A percentile compares a stretch with the other conserved stretches of the same genome.
These are phyloP conservation scores for Sebastes variabilis DNA, from an alignment of 2,797 vertebrate genomes.

Conservation along the genomic window DNA sequence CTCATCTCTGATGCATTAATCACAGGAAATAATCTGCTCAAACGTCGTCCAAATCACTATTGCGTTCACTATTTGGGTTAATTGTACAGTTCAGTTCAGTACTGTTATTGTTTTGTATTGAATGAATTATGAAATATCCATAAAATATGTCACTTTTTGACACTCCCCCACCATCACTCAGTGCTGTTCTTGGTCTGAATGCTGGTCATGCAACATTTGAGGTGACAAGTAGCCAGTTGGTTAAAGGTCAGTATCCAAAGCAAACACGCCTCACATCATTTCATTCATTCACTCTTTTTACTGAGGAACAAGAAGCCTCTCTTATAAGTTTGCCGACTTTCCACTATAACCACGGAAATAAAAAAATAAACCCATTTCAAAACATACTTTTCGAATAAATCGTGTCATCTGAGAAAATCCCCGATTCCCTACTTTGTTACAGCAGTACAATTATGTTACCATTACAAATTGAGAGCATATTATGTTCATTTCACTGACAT, in stretches of 20 bases:
- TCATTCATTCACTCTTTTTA: not conserved
- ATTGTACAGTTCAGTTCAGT: too few relatives aligned
- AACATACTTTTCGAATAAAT: not conserved
- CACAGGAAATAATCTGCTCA: too few relatives aligned
- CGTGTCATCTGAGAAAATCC: not conserved
- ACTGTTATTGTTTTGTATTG: too few relatives aligned
- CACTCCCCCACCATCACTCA: not conserved
- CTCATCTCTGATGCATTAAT: too few relatives aligned
- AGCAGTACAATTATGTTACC: not conserved
- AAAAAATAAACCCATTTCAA: not conserved
- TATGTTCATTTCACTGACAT: conserved; percentile 1
- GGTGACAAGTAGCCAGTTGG: not conserved
- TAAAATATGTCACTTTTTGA: too few relatives aligned
- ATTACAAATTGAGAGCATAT: not conserved
- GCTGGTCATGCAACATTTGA: conserved; percentile 8
- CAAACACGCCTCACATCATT: not conserved
- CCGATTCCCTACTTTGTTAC: not conserved
- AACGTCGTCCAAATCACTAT: too few relatives aligned
- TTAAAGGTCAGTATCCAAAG: conserved; percentile 4
- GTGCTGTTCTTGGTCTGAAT: not conserved
- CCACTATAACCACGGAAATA: not conserved
- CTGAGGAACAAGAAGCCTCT: not conserved
- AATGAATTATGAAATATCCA: too few relatives aligned
- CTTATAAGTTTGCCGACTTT: not conserved
- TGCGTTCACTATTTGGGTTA: too few relatives aligned